Evolutionary conservation across 2,113 vertebrate genomes (phyloP).

Genomic region (Etia nguti): DNA sequence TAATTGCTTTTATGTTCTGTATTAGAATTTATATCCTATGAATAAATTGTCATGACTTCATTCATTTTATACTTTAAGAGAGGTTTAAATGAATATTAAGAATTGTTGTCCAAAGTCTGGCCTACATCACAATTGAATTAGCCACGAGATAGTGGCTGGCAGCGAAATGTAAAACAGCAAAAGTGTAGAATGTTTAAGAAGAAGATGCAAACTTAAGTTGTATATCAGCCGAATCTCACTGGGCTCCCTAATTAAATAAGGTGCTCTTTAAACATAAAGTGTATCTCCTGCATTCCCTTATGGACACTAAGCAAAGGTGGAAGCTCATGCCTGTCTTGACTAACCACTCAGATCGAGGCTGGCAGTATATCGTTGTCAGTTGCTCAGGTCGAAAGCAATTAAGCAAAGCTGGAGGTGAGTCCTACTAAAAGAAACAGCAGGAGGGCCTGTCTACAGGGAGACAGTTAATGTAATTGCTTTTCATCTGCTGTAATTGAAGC

Average conservation of each 20-base stretch:
- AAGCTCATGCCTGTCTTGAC: conserved; percentile 26
- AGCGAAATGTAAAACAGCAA: conserved; percentile 22
- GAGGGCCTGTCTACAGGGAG: conserved; percentile 40
- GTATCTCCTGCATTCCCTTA: not conserved
- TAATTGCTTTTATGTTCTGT: not conserved
- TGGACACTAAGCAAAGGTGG: conserved; percentile 35
- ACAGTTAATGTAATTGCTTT: conserved; percentile 68
- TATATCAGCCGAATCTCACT: not conserved
- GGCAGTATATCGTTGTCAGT: conserved; percentile 30
- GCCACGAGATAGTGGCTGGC: not conserved
- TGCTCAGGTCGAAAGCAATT: conserved; percentile 58
- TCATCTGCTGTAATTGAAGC: conserved; percentile 66
- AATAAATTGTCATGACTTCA: not conserved
- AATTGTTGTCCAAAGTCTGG: not conserved
- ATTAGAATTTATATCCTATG: not conserved
- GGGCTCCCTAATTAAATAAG: conserved; percentile 28
- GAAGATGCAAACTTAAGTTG: not conserved
- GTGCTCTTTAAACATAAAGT: not conserved
- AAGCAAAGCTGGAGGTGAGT: conserved; percentile 56
- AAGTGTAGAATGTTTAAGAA: not conserved
- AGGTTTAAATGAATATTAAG: not conserved
- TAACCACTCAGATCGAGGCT: conserved; percentile 17
- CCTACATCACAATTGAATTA: not conserved
- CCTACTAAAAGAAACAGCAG: conserved; percentile 23
- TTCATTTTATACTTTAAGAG: rapidly evolving